Base-by-base conservation (phyloP, 2,888 invertebrate species). In the Bhutanitis thaidina region DNA sequence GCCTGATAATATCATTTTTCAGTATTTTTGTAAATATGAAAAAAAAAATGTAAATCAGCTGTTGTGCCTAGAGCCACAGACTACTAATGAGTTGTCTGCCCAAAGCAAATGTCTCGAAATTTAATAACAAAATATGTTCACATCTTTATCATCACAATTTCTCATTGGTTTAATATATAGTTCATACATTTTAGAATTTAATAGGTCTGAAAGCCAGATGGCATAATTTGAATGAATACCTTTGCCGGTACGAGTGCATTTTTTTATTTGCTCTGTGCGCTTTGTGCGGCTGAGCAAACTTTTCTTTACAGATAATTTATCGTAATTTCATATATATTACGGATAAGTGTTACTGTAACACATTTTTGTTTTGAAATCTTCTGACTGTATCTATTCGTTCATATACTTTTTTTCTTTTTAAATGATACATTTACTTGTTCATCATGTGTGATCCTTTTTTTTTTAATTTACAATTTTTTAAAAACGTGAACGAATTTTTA, bases 241-340 rank as follows among this genome's bases (percentile, higher is more conserved):
- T 74, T 79, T 77, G 85, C 83, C 84, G 84, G 87, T 85, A 80
- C 75, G 71, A 65, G 77, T 86, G 87, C 84, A 87, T 87, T 87
- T 85, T 69, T 73, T 69, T 69, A 71, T 72, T 73, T 68, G n/a
- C n/a, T n/a, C n/a, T n/a, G n/a, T n/a, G n/a, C 75, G 69, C 66
- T 61, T 65, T 69, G 74, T 72, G 69, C 72, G 72, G 77, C 70
- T 75, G 73, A 76, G 57, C 60, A 61, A 54, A 37, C 16, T n/a
- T 36, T 43, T 46, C 45, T 49, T 51, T 52, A 8, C 5, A 8
- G 7, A 5, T 52, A 43, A 48, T 56, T 32, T 39, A n/a, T n/a
- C n/a, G n/a, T n/a, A n/a, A n/a, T n/a, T n/a, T n/a, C n/a, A n/a
- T n/a, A n/a, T n/a, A n/a, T n/a, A n/a, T n/a, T n/a, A n/a, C n/a